Evolutionary conservation across 2,888 invertebrate genomes (phyloP), one percentile per base, ranked within the genome.

Genomic region (Eupsilia transversa): DNA sequence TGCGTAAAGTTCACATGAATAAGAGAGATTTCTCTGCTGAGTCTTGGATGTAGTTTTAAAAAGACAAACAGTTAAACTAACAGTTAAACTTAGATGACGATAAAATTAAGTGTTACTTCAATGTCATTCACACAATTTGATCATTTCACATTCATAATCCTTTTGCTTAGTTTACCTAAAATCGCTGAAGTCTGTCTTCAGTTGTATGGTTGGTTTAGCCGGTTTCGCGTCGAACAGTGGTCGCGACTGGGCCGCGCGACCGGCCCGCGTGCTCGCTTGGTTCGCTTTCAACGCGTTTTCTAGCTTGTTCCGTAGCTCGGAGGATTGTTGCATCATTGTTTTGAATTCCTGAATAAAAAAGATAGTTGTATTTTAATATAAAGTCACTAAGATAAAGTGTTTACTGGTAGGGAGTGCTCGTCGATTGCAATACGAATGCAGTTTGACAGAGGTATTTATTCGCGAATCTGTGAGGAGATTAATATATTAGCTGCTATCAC

Each of bases 141-240:
- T 59, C 5, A 23, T 66, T 67, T n/a, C 3, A 38, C 38, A 27
- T 17, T 33, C 41, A 46, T 41, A n/a, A 30, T 38, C 23, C 3
- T 33, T 10, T 46, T 41, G 10, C 1, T 4, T 41, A 41, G 61
- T 84, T 95, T 97, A 98, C 90, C 97, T 97, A 91, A 99, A 99
- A 95, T 99, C 99, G 90, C 99, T 99, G 93, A 99, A 99, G 95
- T 99, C 98, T 3, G 99, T 99, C 97, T 99, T 99, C 86, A 99
- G 97, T 94, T 99, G 98, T 91, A 99, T 99, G 69, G 98, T 98
- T 77, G 98, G 98, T 77, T 96, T 94, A 60, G 96, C 94, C 10
- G 94, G 92, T 10, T 93, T 92, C n/a, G 92, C 81, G 7, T 92
- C 92, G 87, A 93, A 92, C 61, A 92, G 80, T 0, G 94, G 92